Base-by-base conservation (phyloP, 2,888 invertebrate genomes). In the Lasioglossum pauxillum region DNA sequence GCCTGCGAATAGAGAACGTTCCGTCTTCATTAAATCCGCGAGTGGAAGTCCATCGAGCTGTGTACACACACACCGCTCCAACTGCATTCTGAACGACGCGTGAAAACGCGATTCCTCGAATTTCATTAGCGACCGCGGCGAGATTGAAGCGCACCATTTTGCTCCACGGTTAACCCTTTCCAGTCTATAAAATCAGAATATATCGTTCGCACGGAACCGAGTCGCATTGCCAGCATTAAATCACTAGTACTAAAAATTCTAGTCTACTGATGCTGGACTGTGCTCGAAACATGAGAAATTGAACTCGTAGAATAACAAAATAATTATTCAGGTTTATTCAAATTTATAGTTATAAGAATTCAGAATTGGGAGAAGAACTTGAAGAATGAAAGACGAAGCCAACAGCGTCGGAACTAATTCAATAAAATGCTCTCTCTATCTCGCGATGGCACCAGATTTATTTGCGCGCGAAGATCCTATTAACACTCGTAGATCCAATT, bases 41-140 rank as follows among this genome's bases (percentile, higher is more conserved):
- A 16, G n/a, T 8, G n/a, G 41, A 72, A 10, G n/a, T n/a, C 27
- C 60, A 60, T 44, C 64, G 23, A 19, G 23, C 64, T 38, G 31
- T 19, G 82, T 60, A 38, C 41, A 49, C 23, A 49, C 23, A 49
- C 69, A 14, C 5, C 10, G 64, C 23, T 64, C n/a, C 49, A 49
- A 5, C 31, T 57, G 27, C 72, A 31, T 44, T 41, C 23, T 14
- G n/a, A 38, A 76, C 71, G 49, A 3, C 27, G 23, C n/a, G 60
- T 5, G 8, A 44, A 71, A 71, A 73, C 57, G 67, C 53, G 79
- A 75, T 82, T 78, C 53, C 49, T 53, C 72, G 76, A 73, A 80
- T 46, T 79, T 83, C 75, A 72, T 79, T 72, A 23, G 64, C 38
- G n/a, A 49, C 35, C 19, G 12, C 38, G 38, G 23, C 12, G 0